phyloP scores from a whole-genome alignment of 2,888 invertebrate species.

The Coelinius sp. region DNA sequence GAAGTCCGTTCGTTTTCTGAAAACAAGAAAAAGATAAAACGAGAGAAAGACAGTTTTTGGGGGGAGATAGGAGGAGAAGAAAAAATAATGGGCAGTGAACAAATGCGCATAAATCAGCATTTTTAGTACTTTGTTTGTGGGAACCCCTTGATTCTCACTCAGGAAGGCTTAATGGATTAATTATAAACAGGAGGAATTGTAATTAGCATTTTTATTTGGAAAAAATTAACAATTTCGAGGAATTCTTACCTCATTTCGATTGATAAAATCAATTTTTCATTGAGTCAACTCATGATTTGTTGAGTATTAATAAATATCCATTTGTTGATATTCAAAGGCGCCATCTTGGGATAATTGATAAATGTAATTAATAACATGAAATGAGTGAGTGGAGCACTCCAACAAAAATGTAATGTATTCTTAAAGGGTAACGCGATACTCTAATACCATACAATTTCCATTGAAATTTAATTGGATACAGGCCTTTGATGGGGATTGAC shows the following conservation, averaged over 20 bases:
- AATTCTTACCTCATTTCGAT: too few relatives aligned
- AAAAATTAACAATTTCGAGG: too few relatives aligned
- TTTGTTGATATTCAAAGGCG: too few relatives aligned
- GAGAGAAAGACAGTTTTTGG: slow-evolving; percentile 2
- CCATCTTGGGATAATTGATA: too few relatives aligned
- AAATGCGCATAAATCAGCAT: slow-evolving; percentile 50
- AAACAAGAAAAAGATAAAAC: not conserved
- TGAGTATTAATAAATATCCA: too few relatives aligned
- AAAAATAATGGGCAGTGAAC: slow-evolving; percentile 37
- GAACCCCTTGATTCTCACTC: not conserved
- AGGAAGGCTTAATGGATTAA: not conserved
- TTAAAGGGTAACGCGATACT: not conserved
- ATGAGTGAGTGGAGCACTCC: too few relatives aligned
- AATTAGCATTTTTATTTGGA: not conserved
- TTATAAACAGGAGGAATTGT: not conserved
- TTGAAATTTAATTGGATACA: not conserved
- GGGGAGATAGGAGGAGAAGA: not conserved
- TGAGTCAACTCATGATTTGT: too few relatives aligned
- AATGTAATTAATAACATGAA: too few relatives aligned
- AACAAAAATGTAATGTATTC: not conserved
- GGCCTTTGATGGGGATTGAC: not conserved
- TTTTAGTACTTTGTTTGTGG: slow-evolving; percentile 31
- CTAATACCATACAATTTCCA: not conserved
- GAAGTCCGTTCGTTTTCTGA: not conserved
- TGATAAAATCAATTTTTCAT: too few relatives aligned